Evolutionary conservation across 2,888 invertebrate species (phyloP), one percentile per base, ranked within the genome.

Genomic region (Oxystoma pomonae): DNA sequence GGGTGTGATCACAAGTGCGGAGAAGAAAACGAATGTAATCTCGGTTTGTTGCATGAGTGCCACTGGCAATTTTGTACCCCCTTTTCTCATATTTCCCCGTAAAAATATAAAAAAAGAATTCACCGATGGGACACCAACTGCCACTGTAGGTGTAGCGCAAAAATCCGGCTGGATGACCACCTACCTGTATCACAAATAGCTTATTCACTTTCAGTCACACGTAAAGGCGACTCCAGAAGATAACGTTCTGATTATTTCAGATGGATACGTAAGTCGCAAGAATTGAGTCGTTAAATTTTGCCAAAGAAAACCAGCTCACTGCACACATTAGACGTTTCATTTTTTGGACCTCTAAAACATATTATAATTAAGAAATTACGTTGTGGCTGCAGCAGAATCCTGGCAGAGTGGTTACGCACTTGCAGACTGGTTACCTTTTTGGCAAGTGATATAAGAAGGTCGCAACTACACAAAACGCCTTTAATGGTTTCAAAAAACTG

Each of bases 121-220:
- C 12, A 50, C 16, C 50, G 50, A 50, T 50, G 12, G 18, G n/a
- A 16, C 55, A 16, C 55, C 55, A 18, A 57, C 20, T 9, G 57
- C 20, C 57, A 57, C 19, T 9, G 20, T 57, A 9, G 57, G 57
- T 21, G 22, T 57, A 12, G 57, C 57, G 16, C 21, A 57, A 57
- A 18, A 57, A 9, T 57, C 19, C 16, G 57, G 57, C 18, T 57
- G 57, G 57, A 57, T 57, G 57, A 57, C 21, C 16, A 57, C 16
- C 16, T 20, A 18, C 20, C 9, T 20, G 9, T 57, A 20, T 21
- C 20, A 57, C 20, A 57, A 57, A 57, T 57, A 20, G 57, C 57
- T 57, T 57, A 7, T 9, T 20, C 57, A 57, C 20, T 57, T 57
- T 18, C 57, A 57, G 18, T 57, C 22, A 12, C 57, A 57, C 57